phyloP scores from a whole-genome alignment of 1,140 invertebrate species.

The Aplysia californica region DNA sequence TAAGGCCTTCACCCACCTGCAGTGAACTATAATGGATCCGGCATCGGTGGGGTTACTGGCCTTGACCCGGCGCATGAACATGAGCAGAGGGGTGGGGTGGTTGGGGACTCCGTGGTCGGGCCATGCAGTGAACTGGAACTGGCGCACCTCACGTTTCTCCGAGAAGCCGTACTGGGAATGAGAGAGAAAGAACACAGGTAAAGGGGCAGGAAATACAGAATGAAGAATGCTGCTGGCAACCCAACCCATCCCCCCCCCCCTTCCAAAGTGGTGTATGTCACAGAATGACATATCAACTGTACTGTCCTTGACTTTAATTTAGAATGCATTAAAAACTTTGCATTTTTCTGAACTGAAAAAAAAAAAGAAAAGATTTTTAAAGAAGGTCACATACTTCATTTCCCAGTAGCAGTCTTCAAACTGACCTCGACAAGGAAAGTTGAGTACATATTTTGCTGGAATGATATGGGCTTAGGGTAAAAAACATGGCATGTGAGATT shows the following conservation, averaged over 20 bases:
- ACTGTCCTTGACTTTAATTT: background rate
- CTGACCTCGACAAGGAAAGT: too few relatives aligned
- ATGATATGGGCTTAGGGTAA: too few relatives aligned
- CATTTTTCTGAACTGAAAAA: background rate
- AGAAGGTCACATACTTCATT: too few relatives aligned
- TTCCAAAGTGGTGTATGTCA: too few relatives aligned
- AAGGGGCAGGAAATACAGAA: too few relatives aligned
- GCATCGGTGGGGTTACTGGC: conserved; percentile 83
- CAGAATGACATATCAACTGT: background rate
- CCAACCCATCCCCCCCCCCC: too few relatives aligned
- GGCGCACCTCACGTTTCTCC: conserved; percentile 90
- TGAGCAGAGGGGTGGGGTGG: conserved; percentile 97
- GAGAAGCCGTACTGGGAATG: conserved; percentile 56
- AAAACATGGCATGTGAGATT: too few relatives aligned
- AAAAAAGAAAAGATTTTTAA: conserved; percentile 1
- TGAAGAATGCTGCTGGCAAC: too few relatives aligned
- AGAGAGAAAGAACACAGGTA: background rate
- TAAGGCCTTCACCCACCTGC: too few relatives aligned
- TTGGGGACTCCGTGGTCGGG: conserved; percentile 99
- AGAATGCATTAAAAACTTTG: background rate
- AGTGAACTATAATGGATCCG: conserved; percentile 96
- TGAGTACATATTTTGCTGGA: too few relatives aligned
- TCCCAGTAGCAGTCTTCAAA: too few relatives aligned
- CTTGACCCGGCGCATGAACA: conserved; percentile 94
- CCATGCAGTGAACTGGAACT: conserved; percentile 99